Conservation (phyloP, 2,888 invertebrate genomes). For the Orchesella flavescens region DNA sequence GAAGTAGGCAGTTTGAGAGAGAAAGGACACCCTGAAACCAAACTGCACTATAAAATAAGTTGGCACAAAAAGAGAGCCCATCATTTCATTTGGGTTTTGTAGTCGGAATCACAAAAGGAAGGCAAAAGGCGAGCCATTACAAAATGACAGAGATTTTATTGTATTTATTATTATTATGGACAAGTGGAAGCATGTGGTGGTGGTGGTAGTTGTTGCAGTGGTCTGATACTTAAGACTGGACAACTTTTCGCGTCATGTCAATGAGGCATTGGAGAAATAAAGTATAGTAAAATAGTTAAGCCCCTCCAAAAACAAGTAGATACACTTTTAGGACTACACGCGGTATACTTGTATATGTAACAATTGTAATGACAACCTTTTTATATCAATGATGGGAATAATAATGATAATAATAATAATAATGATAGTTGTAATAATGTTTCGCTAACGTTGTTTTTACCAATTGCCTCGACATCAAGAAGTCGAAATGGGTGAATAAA, state of each 20-base stretch:
- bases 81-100: conserved; percentile 4
- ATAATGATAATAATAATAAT: not conserved
- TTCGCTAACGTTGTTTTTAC: not conserved
- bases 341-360: no score
- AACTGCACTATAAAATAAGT: no score
- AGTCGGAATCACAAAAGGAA: not conserved
- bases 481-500: not conserved
- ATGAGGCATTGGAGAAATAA: no score
- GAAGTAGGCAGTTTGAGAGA: no score
- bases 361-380: no score
- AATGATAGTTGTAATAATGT: conserved; percentile 1
- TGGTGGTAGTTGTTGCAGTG: no score
- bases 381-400: not conserved
- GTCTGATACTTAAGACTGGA: not conserved
- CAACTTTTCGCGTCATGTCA: not conserved
- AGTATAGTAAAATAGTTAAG: not conserved
- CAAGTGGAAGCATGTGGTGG: conserved; percentile 18
- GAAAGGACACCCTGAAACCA: no score
- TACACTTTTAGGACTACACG: not conserved
- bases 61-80: no score
- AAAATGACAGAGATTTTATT: conserved; percentile 44
- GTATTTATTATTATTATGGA: conserved; percentile 36
- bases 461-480: not conserved
- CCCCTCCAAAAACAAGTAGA: not conserved
- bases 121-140: not conserved